Evolutionary conservation across 2,113 vertebrate genomes (phyloP).

Genomic region (Merops nubicus): DNA sequence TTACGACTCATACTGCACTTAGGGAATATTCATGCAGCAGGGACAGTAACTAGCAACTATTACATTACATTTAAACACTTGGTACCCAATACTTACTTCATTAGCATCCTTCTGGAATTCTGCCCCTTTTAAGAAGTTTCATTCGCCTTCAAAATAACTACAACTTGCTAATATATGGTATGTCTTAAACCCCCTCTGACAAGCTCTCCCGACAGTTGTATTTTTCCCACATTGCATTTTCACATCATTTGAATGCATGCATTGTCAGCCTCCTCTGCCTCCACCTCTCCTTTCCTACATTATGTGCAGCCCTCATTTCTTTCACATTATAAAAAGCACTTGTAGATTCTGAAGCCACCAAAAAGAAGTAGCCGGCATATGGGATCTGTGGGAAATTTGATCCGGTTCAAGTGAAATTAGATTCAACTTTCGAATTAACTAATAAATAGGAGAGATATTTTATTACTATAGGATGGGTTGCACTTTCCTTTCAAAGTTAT

Average conservation of each 20-base stretch:
- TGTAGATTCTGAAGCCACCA: constrained; percentile 38
- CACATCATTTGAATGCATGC: neutral
- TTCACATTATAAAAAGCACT: constrained; percentile 54
- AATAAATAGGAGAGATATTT: neutral
- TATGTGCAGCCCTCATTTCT: constrained; percentile 20
- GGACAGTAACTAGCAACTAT: neutral
- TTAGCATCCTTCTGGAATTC: constrained; percentile 17
- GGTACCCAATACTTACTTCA: neutral
- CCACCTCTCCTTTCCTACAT: constrained; percentile 1
- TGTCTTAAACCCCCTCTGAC: neutral
- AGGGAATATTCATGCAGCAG: neutral
- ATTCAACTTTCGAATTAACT: neutral
- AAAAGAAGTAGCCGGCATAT: neutral
- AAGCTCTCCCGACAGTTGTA: constrained; percentile 25
- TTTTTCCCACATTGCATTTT: constrained; percentile 52
- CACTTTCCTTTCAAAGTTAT: neutral
- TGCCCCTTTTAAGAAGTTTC: constrained; percentile 23
- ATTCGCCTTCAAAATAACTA: neutral
- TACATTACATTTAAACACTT: neutral
- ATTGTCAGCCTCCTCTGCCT: constrained; percentile 55
- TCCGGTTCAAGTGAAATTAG: neutral
- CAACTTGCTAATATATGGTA: constrained; percentile 14
- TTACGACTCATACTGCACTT: neutral
- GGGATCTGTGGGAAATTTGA: neutral
- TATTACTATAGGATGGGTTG: neutral